Evolutionary conservation across 2,888 invertebrate species (phyloP).

Genomic region (Hanleya hanleyi): DNA sequence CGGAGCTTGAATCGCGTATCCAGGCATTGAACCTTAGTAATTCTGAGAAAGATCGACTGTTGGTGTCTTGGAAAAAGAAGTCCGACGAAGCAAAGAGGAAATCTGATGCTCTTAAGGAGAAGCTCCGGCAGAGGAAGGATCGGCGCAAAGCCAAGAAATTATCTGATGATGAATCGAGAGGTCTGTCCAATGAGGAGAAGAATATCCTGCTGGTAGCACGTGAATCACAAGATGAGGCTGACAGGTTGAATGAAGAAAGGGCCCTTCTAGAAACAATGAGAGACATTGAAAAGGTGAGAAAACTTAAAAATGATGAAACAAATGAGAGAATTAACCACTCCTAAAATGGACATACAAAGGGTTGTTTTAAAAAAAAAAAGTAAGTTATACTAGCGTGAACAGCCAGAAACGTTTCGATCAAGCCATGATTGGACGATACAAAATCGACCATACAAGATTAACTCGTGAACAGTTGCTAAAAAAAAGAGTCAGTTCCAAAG

Average conservation of each 20-base stretch:
- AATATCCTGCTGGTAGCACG: slow-evolving; percentile 43
- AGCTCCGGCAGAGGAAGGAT: slow-evolving; percentile 39
- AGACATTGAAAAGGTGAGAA: slow-evolving; percentile 54
- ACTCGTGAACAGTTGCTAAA: too few relatives aligned
- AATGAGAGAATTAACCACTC: too few relatives aligned
- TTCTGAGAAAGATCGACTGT: slow-evolving; percentile 43
- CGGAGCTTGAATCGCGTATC: slow-evolving; percentile 49
- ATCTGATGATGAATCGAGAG: slow-evolving; percentile 45
- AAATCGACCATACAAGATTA: too few relatives aligned
- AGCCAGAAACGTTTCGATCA: too few relatives aligned
- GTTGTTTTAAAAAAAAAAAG: too few relatives aligned
- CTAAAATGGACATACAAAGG: too few relatives aligned
- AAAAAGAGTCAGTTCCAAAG: too few relatives aligned
- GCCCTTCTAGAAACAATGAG: slow-evolving; percentile 55
- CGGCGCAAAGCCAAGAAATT: slow-evolving; percentile 14
- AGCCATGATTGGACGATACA: too few relatives aligned
- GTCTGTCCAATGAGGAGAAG: slow-evolving; percentile 54
- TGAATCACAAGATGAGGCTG: slow-evolving; percentile 57
- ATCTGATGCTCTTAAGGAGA: slow-evolving; percentile 45
- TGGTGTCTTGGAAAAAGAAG: slow-evolving; percentile 25
- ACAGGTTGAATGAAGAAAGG: slow-evolving; percentile 57
- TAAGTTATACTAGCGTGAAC: too few relatives aligned
- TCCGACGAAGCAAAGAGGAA: slow-evolving; percentile 41
- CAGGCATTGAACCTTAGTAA: slow-evolving; percentile 43
- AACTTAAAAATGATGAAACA: too few relatives aligned